Evolutionary conservation across 37 sponge, comb jelly and placozoan species (phyloP), one percentile per base, ranked within the genome.

Genomic region (Bolinopsis microptera): DNA sequence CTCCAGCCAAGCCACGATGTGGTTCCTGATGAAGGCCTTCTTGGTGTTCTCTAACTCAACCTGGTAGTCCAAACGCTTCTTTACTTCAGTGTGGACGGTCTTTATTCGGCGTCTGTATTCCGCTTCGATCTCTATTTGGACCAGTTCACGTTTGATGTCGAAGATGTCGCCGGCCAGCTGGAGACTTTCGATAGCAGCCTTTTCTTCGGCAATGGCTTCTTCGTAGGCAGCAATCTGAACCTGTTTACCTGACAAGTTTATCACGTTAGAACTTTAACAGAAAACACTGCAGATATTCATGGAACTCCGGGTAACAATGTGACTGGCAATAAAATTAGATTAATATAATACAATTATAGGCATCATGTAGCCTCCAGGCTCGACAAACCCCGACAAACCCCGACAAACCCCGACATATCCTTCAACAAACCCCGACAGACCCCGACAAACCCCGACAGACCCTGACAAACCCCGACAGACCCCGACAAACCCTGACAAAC

Each of bases 1-100:
- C 90, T 86, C 90, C 90, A 86, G 61, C 90, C 90, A 86, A 21
- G 61, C 32, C 24, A 86, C 61, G 31, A 86, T 86, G 90, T 86
- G 90, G 48, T 86, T 48, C 41, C 90, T 28, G 90, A 86, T 86
- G 36, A 86, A 86, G 38, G 90, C 90, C 39, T 86, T 86, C 90
- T 86, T 86, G n/a, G 90, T 34, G 48, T 40, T 86, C 90, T 86
- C 90, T 48, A 86, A 48, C 61, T 86, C 90, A 0, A 86, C 90
- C 90, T 86, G 48, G 61, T 86, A 86, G 90, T 86, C 90, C 16
- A 86, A 48, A 16, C 90, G 90, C 22, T 86, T 86, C 90, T 86
- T 86, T 35, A 86, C 90, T 48, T 86, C 90, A 23, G 61, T 41
- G 41, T 39, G 61, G n/a, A 86, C 90, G 9, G 34, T 35, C 36